A percentile compares a stretch with the other conserved stretches of the same genome.
Evolutionary conservation across 2,888 invertebrate species (phyloP).

Genomic region (Agapostemon virescens): DNA sequence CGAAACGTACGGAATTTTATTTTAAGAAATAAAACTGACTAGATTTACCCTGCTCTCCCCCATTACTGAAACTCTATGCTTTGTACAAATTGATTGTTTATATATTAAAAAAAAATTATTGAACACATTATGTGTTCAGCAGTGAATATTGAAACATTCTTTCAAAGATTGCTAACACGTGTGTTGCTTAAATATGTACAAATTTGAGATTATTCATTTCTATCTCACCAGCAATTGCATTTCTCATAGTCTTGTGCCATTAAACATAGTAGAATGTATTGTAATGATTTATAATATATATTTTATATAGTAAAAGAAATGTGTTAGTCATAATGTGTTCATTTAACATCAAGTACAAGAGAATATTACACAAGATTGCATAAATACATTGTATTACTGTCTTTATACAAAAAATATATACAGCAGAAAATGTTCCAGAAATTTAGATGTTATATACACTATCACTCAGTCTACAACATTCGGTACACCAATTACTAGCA

Average conservation of each 20-base stretch:
- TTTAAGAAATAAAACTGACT: no score
- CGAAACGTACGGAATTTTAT: no score
- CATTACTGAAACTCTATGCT: neutral
- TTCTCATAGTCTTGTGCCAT: slow-evolving; percentile 46
- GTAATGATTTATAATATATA: slow-evolving; percentile 37
- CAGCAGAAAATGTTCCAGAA: neutral
- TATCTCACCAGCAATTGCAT: slow-evolving; percentile 27
- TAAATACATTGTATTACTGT: slow-evolving; percentile 16
- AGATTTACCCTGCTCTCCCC: no score
- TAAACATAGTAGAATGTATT: slow-evolving; percentile 25
- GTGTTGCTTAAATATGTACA: slow-evolving; percentile 34
- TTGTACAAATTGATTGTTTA: neutral
- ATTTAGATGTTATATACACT: slow-evolving; percentile 10
- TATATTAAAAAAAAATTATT: neutral
- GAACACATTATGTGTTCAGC: slow-evolving; percentile 1
- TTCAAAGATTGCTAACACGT: neutral
- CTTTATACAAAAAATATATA: slow-evolving; percentile 6
- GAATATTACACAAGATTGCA: slow-evolving; percentile 4
- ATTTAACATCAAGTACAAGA: slow-evolving; percentile 13
- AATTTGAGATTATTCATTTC: slow-evolving; percentile 8
- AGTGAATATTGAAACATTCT: slow-evolving; percentile 1
- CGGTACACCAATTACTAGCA: slow-evolving; percentile 22
- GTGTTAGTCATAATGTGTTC: slow-evolving; percentile 15
- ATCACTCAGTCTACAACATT: slow-evolving; percentile 42
- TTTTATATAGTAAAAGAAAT: slow-evolving; percentile 30